Base-by-base conservation (phyloP, 2,797 vertebrate species). In the Melanotaenia parkinsoni region DNA sequence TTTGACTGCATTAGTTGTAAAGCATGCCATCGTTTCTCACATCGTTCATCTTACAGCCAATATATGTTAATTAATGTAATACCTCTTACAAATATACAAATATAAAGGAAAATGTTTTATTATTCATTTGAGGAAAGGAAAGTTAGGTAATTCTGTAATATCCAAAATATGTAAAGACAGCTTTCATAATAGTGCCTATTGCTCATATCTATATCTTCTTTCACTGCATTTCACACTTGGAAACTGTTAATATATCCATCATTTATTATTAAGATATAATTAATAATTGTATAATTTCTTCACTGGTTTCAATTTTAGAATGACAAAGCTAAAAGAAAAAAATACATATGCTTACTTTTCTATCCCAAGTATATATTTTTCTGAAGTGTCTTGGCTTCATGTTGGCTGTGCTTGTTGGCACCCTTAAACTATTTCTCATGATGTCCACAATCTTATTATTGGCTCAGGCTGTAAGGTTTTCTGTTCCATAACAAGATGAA, bases 401-500 rank as follows among this genome's bases (percentile, higher is more conserved):
- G 63, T 76, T 65, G 59, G 67, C 72, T 63, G 33, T 30, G 59
- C 53, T 83, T 85, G 76, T 90, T 86, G 88, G 88, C 76, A 90
- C 75, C 71, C 67, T 83, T 74, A 58, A 85, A 88, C 77, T 73
- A 77, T 85, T 85, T 84, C 85, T 79, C 81, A 82, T 86, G 76
- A 64, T 69, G 79, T 85, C 81, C 74, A 69, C 35, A 38, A 83
- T 90, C 89, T 30, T 92, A 90, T 90, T 91, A 83, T 82, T 89
- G 87, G 86, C 81, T 81, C 63, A 70, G 64, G 83, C 88, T 90
- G 37, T 77, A 89, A 91, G 79, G 88, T 88, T 93, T 89, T 92
- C 76, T 90, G 82, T 88, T 92, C 86, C 81, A 81, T 85, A 91
- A 87, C 84, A 83, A 89, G 90, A 90, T 87, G 86, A 92, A 90